Percentiles rank a stretch among this genome's conserved stretches.
These are phyloP conservation scores for Epizoanthus illoricatus DNA, from an alignment of 92 coral and sea anemone genomes.

Conservation along the genomic window DNA sequence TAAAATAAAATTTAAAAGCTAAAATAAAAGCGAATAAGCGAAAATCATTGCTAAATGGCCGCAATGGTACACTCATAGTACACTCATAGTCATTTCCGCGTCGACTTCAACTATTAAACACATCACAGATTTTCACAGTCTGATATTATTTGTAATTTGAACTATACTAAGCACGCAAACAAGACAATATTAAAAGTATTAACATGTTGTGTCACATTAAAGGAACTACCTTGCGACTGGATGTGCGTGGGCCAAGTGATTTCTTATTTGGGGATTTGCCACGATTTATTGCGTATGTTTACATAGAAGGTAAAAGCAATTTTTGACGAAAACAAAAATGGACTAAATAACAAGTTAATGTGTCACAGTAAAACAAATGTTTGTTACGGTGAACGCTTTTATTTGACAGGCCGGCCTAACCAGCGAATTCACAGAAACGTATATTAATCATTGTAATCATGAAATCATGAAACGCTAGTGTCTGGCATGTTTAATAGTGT, in stretches of 20 bases:
- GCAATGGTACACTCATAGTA: too few species aligned
- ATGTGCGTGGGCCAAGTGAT: background rate
- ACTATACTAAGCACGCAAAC: background rate
- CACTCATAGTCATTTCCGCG: too few species aligned
- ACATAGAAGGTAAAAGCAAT: too few species aligned
- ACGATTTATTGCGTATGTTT: background rate
- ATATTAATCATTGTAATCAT: background rate
- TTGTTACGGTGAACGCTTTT: background rate
- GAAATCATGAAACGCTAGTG: background rate
- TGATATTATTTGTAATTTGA: too few species aligned
- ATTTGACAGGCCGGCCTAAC: background rate
- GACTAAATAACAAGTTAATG: background rate
- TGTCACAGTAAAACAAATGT: slow-evolving; percentile 5
- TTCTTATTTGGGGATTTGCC: background rate
- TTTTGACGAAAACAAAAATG: background rate
- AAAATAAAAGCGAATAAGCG: too few species aligned
- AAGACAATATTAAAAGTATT: background rate
- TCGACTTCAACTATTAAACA: too few species aligned
- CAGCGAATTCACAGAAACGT: background rate
- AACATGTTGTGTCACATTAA: background rate
- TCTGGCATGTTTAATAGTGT: background rate
- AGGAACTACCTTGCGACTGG: background rate
- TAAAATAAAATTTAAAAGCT: too few species aligned
- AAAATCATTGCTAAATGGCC: too few species aligned
- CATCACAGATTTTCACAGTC: too few species aligned